Evolutionary conservation across 2,113 vertebrate species (phyloP), one percentile per base, ranked within the genome.

Genomic region (Dissostichus mawsoni): DNA sequence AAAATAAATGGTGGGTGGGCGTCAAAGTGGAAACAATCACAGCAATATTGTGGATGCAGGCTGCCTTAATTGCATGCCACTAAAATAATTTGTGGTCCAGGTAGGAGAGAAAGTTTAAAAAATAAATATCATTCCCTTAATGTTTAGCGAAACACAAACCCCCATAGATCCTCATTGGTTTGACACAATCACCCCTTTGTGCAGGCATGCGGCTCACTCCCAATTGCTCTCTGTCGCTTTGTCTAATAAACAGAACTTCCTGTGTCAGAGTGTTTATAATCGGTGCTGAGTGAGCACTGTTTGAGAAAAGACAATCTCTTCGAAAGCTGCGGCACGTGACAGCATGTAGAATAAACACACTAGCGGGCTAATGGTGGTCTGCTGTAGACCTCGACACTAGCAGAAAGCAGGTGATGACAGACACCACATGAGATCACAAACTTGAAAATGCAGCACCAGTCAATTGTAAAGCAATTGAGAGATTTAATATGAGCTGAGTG

Each of bases 231-330:
- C 81, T 90, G 85, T 92, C 89, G 58, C 88, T 89, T 87, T 87
- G 87, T 90, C 91, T 89, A 86, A 93, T 90, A 92, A 93, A 93
- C 91, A 92, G 74, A 87, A 90, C 91, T 92, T 93, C 90, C 93
- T 89, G 91, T 91, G 91, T 92, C 89, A 56, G 80, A 89, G 90
- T 89, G 90, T 90, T 91, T 92, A 92, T 91, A 92, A 91, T 91
- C 85, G 86, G 85, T 81, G 89, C 77, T 72, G 89, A 93, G 90
- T 81, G 88, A 92, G 87, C 74, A 17, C 70, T 53, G 84, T 85
- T 92, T 73, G 90, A 86, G 88, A 84, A 70, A 64, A 91, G 85
- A 90, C 89, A 52, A 89, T 76, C 77, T 75, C 71, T 48, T 80
- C 29, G 25, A 90, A 87, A 75, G 82, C 81, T 61, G 63, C 16